These are phyloP conservation scores for Drosophila paracracens DNA, from an alignment of 2,888 invertebrate species.

Conservation along the genomic window DNA sequence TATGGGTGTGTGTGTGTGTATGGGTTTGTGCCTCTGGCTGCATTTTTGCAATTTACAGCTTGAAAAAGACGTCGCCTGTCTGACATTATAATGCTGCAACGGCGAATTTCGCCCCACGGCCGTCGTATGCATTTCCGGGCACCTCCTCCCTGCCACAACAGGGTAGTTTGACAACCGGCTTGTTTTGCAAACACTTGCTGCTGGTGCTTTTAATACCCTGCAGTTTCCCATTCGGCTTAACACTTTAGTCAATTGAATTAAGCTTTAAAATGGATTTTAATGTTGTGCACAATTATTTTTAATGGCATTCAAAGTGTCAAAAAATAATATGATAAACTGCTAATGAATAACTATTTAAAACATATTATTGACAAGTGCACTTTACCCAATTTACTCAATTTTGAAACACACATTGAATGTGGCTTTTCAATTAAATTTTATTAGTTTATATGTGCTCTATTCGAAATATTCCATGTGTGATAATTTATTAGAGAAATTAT, in stretches of 20 bases:
- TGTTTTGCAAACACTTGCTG: constrained; percentile 3
- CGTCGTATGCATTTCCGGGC: constrained; percentile 60
- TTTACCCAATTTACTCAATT: not conserved
- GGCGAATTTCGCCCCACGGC: constrained; percentile 64
- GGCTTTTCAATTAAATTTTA: not conserved
- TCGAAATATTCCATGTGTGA: not conserved
- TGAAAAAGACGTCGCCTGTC: constrained; percentile 78
- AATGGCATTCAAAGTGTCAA: constrained; percentile 2
- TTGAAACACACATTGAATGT: not conserved
- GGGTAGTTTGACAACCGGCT: constrained; percentile 7
- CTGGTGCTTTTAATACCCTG: constrained; percentile 21
- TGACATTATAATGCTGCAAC: constrained; percentile 76
- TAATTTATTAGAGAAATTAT: not conserved
- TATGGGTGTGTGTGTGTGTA: constrained; percentile 33
- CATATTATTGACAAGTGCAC: not conserved
- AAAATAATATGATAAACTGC: not conserved
- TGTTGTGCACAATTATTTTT: constrained; percentile 10
- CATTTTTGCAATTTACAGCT: constrained; percentile 73
- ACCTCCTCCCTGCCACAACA: constrained; percentile 7
- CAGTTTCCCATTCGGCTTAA: not conserved
- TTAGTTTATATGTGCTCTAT: not conserved
- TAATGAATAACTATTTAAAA: not conserved
- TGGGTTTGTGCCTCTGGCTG: constrained; percentile 50
- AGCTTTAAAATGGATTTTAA: constrained; percentile 8
- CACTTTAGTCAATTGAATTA: constrained; percentile 26